Base-by-base conservation (phyloP, 2,113 vertebrate species). In the Tichodroma muraria region DNA sequence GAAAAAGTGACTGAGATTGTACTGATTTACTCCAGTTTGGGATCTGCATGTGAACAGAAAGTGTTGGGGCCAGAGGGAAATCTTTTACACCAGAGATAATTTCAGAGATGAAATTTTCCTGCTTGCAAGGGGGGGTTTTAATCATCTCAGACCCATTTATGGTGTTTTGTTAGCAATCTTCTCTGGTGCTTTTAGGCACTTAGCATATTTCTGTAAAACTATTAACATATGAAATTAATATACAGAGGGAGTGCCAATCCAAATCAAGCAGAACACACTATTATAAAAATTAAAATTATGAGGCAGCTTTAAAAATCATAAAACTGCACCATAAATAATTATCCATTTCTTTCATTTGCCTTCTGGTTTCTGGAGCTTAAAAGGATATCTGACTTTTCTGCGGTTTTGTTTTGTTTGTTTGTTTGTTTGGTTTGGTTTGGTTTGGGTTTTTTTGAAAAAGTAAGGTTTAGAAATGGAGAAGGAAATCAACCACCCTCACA, bases 41-140 rank as follows among this genome's bases (percentile, higher is more conserved):
- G 28, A 57, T 59, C 53, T 30, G 7, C 61, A 45, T 83, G 38
- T 17, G 60, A 94, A 80, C 66, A 86, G 71, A 95, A 93, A 94
- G 61, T 59, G 65, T 25, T 60, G 8, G 63, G 59, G 31, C 1
- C 0, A 0, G 57, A 20, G 38, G 35, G 50, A 63, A 33, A 84
- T 80, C n/a, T 2, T 86, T 91, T 80, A 44, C 69, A 95, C 25
- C 38, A 70, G 37, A 28, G 38, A 87, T 77, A 88, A 93, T 59
- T 79, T 63, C 89, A 97, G 96, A 97, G 93, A 90, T 88, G 86
- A 94, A 81, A 31, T 71, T 94, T 93, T 88, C 60, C 80, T 65
- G 13, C 5, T 85, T 84, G 79, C 77, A 94, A 85, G 47, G 47
- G 44, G 70, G 53, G 47, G 9, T 30, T 95, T 96, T 89, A 87